phyloP scores from a whole-genome alignment of 2,797 vertebrate genomes.

The Crenichthys baileyi region DNA sequence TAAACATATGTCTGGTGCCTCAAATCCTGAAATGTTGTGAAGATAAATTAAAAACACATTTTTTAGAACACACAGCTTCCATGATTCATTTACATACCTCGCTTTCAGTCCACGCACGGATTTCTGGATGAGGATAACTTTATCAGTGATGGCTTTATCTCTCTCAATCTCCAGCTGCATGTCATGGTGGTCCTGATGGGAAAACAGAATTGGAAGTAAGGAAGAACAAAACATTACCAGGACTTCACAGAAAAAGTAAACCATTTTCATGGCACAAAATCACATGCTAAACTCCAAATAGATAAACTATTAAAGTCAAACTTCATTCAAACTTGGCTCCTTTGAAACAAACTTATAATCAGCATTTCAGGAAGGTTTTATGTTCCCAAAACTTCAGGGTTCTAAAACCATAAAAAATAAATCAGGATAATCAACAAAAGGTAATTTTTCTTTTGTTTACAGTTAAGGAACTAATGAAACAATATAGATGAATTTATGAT shows the following conservation, averaged over 20 bases:
- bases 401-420: not conserved
- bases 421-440: not conserved
- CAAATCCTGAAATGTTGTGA: not conserved
- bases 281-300: not conserved
- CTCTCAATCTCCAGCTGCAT: slow-evolving; percentile 94
- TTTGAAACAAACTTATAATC: not conserved
- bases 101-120: slow-evolving; percentile 91
- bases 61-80: not conserved
- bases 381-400: not conserved
- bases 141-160: slow-evolving; percentile 93
- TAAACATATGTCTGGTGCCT: not conserved
- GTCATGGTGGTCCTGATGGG: slow-evolving; percentile 91
- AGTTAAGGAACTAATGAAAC: not conserved
- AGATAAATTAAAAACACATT: not conserved
- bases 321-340: not conserved
- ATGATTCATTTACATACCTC: slow-evolving; percentile 77
- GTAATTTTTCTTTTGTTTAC: not conserved
- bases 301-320: not conserved
- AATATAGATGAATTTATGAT: not conserved
- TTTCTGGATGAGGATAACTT: slow-evolving; percentile 97
- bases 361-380: not conserved
- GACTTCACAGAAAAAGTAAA: not conserved
- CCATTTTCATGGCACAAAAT: not conserved
- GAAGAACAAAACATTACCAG: not conserved
- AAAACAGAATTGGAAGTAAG: not conserved